Evolutionary conservation across 2,113 vertebrate species (phyloP), one percentile per base, ranked within the genome.

Genomic region (Piaya cayana): DNA sequence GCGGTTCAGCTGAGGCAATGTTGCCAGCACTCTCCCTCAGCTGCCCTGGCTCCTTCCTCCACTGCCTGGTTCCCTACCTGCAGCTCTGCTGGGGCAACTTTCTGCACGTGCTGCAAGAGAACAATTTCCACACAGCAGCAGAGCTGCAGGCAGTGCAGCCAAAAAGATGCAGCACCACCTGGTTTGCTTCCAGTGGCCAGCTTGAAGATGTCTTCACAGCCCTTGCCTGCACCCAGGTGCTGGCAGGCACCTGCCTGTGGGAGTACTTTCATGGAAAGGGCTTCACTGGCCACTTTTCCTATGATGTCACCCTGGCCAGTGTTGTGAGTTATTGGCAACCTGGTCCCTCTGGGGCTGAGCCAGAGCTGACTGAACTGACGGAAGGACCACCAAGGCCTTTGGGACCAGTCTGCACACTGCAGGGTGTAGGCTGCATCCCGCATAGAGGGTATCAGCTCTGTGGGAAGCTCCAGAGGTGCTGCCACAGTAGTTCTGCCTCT

Each of bases 1-100:
- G 5, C 1, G 1, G 27, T 45, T 70, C 27, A 27, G 42, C 45
- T 0, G 0, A 22, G 39, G n/a, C 42, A 56, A 27, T 0, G 0
- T 4, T 39, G 16, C 26, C 60, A 67, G 37, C 4, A 1, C 49
- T n/a, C 3, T 30, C 15, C 30, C 55, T 58, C 0, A 0, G 34
- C 59, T 49, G n/a, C 9, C 32, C 39, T 60, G 27, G 20, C 23
- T 7, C 9, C 11, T 64, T 37, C 52, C 43, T 56, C 45, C 0
- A 0, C 49, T 60, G 58, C 62, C 69, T 32, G 13, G 22, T 69
- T 58, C 52, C 64, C 59, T 39, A 36, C 4, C 0, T 3, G 20
- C 50, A 63, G 77, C 37, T 78, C 58, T 53, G 21, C 45, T 14
- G 25, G 37, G 29, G 37, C 52, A 47, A 49, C 52, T 6, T 22